These are phyloP conservation scores for Oncopodura yosiiana DNA, from an alignment of 1,140 invertebrate genomes.

Conservation along the genomic window DNA sequence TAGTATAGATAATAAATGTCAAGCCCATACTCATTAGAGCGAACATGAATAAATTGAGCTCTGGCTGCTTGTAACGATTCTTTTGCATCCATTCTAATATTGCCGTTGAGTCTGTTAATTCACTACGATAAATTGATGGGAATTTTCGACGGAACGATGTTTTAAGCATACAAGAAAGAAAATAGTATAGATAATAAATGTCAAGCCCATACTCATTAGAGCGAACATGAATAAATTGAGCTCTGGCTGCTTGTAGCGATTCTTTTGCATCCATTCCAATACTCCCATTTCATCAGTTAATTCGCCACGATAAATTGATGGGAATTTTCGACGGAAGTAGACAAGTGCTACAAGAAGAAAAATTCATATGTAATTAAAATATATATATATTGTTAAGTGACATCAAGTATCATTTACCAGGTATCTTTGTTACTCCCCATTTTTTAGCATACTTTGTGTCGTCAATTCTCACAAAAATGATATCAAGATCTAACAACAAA, in stretches of 20 bases:
- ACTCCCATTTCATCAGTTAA: constrained; percentile 42
- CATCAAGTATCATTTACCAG: no score
- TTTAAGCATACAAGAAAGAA: constrained; percentile 80
- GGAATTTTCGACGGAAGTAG: constrained; percentile 86
- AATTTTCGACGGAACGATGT: constrained; percentile 77
- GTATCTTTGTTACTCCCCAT: constrained; percentile 87
- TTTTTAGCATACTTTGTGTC: constrained; percentile 83
- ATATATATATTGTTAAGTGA: no score
- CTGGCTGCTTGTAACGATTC: constrained; percentile 83
- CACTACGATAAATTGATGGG: constrained; percentile 87
- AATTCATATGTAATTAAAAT: no score
- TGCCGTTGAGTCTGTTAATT: constrained; percentile 25
- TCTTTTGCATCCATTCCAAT: constrained; percentile 86
- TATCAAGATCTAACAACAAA: no score
- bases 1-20: constrained; percentile 79
- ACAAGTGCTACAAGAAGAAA: constrained; percentile 63
- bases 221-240: constrained; percentile 91
- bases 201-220: constrained; percentile 68
- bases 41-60: constrained; percentile 91
- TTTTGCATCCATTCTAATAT: constrained; percentile 88
- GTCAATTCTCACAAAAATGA: constrained; percentile 89
- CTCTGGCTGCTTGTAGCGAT: constrained; percentile 83
- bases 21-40: constrained; percentile 72
- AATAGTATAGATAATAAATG: constrained; percentile 79
- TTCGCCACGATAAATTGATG: constrained; percentile 83